Base-by-base conservation (phyloP, 2,888 invertebrate genomes). In the Orthosia incerta region DNA sequence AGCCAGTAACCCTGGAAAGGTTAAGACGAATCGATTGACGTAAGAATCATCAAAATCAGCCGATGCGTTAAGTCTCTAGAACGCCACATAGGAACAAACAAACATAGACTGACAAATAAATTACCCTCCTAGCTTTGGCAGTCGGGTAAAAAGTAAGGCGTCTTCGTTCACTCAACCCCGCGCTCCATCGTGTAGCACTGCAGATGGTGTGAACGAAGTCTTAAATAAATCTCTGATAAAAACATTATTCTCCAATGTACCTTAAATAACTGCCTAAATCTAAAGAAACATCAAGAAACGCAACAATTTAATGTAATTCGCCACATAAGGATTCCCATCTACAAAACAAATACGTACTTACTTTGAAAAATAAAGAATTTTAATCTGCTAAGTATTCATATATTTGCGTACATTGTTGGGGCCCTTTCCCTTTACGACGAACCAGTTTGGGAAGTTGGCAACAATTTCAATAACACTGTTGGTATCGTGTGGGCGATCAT, bases 391-490 rank as follows among this genome's bases (percentile, higher is more conserved):
- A 60, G 71, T 71, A 60, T 78, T 60, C 53, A 78, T 71, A 71
- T 50, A 63, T 59, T 78, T 71, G 50, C n/a, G 63, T 59, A 59
- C 31, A 64, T 64, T 76, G 53, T 76, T 55, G 15, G 55, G 63
- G 53, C 2, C n/a, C 62, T 56, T 77, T 55, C n/a, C 45, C n/a
- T 64, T 76, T 53, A 18, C 59, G n/a, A 50, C 59, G 48, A 31
- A 13, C 48, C 45, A 11, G 63, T 53, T 51, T 45, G 45, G 39
- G 26, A 55, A 76, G 53, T 76, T 78, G 45, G 39, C 39, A 76
- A 76, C 76, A 76, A 76, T 76, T 78, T 63, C 71, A 78, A 76
- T 76, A 71, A 69, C 16, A 60, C 45, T 39, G 59, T 46, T 23
- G 50, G 4, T 57, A 46, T 31, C 20, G n/a, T n/a, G 56, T 23